Base-by-base conservation (phyloP, 1,140 invertebrate genomes). In the Drosophila busckii region DNA sequence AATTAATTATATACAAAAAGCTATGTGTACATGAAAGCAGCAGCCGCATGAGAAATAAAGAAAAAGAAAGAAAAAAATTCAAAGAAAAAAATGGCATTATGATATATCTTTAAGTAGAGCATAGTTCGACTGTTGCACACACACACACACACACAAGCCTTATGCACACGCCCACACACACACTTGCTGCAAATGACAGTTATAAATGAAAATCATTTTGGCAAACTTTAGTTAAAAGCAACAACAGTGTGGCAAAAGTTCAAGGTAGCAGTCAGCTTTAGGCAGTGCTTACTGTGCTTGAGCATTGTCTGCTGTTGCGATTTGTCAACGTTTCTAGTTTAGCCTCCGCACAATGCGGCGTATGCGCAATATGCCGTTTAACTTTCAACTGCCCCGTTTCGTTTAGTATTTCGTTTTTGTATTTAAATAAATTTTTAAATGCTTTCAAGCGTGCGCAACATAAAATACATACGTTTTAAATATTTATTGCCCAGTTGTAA, bases 111-210 rank as follows among this genome's bases (percentile, higher is more conserved):
- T 80, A 78, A 78, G 73, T 34, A 31, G 68, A 78, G 73, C 31
- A 53, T 80, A 80, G 68, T 50, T 61, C 63, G 73, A 82, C 73
- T 80, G 75, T 78, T 80, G 73, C 73, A 78, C 67, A 70, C 42
- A 56, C 29, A 50, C 31, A 63, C 19, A 61, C 37, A 32, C 20
- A 48, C 35, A 44, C 26, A 59, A 38, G 46, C 23, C 19, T 48
- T 26, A 34, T n/a, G 46, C 37, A 61, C 25, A 52, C 35, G 55
- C 42, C 56, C 23, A 31, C 45, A 64, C 48, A 46, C 38, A 31
- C 10, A 20, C 29, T 26, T 22, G 8, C 50, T 69, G 70, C 23
- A 10, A 19, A 19, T 67, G 70, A 59, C 58, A 75, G 52, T 50
- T 55, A 55, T 35, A 64, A 73, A 73, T 68, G 63, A 64, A 71